Evolutionary conservation across 2,113 vertebrate species (phyloP).

Genomic region (Naja naja): DNA sequence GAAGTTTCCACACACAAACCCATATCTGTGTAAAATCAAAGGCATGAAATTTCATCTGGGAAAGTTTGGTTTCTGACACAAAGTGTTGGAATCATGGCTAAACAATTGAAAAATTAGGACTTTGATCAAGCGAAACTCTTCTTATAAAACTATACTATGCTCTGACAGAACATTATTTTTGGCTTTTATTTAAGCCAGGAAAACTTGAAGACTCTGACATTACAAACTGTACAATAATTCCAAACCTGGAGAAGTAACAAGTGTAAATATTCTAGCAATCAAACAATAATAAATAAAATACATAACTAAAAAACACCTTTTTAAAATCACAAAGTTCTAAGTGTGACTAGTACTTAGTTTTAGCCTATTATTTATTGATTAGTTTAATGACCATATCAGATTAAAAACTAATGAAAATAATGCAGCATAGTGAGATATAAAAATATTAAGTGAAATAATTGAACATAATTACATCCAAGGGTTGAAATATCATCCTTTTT

Average conservation of each 20-base stretch:
- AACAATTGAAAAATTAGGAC: neutral
- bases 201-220: neutral
- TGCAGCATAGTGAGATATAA: neutral
- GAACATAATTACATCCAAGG: too few relatives aligned
- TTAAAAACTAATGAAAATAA: neutral
- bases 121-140: neutral
- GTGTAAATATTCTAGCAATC: neutral
- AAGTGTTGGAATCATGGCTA: neutral
- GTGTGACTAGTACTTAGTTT: neutral
- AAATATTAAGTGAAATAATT: neutral
- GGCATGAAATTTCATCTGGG: neutral
- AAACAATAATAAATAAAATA: neutral
- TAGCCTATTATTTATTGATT: neutral
- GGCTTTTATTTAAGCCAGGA: neutral
- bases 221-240: neutral
- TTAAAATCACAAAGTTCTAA: neutral
- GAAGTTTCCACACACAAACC: too few relatives aligned
- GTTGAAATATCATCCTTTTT: neutral
- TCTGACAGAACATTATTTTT: neutral
- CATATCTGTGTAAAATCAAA: neutral
- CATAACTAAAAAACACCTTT: neutral
- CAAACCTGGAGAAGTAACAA: neutral
- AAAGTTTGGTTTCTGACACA: neutral
- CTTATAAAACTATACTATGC: neutral
- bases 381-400: neutral